Base-by-base conservation (phyloP, 2,888 invertebrate genomes). In the Prenolepis imparis region DNA sequence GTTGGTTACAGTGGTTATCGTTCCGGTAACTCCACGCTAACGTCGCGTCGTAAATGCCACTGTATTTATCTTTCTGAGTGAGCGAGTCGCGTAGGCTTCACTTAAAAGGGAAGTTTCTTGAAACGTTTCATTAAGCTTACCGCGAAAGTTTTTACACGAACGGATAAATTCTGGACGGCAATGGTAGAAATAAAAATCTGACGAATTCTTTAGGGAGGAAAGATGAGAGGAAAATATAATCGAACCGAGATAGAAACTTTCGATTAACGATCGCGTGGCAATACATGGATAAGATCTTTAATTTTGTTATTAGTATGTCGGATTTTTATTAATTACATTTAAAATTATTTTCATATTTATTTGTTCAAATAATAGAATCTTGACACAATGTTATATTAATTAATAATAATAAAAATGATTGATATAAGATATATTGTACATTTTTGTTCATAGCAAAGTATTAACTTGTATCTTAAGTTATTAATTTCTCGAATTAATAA, bases 41-140 rank as follows among this genome's bases (percentile, higher is more conserved):
- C 81, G 88, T 63, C 86, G 18, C 63, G 44, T 68, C 85, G 88
- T 84, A 85, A 88, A 88, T 84, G 85, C 82, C 28, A 61, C 55
- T 36, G 74, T 81, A 81, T 84, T 87, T 89, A 83, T 84, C 83
- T 84, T 85, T 85, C 32, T 59, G 67, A 77, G 74, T 44, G 68
- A 59, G 44, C 32, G 68, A 70, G 61, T 61, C 44, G 59, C 66
- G 67, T 88, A 85, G 84, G 85, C 84, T 80, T 83, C 59, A 63
- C 77, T 64, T 88, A 84, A 87, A 88, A 87, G 89, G 85, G 63
- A 89, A 89, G 88, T 87, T 89, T 81, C 77, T 68, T 77, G 77
- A 77, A 67, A 75, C 82, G 77, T 82, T 64, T 82, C 74, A 82
- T 82, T 74, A 82, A 59, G 75, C 75, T 82, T 21, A 61, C 67